A percentile compares a stretch with the other conserved stretches of the same genome.
phyloP scores from a whole-genome alignment of 2,888 invertebrate species.

The Clistopyga incitator region DNA sequence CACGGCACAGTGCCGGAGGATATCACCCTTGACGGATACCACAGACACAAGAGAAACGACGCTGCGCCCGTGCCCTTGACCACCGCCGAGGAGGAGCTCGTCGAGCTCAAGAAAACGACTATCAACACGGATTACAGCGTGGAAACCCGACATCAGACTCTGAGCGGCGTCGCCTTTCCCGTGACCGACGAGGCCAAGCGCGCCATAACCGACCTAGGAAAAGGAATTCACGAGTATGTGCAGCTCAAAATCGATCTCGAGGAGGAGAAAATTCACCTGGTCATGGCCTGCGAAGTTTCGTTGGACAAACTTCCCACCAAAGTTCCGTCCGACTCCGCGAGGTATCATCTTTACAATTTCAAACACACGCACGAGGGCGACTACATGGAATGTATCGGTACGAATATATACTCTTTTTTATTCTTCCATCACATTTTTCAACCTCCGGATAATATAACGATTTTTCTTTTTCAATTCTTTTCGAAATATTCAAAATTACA shows the following conservation, averaged over 20 bases:
- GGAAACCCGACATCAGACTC: slow-evolving; percentile 94
- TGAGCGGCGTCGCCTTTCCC: slow-evolving; percentile 96
- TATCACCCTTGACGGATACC: slow-evolving; percentile 92
- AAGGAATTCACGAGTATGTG: slow-evolving; percentile 93
- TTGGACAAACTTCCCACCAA: slow-evolving; percentile 90
- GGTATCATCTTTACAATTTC: slow-evolving; percentile 96
- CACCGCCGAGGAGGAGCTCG: slow-evolving; percentile 93
- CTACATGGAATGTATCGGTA: slow-evolving; percentile 93
- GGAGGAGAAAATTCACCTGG: slow-evolving; percentile 94
- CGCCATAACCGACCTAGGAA: slow-evolving; percentile 90
- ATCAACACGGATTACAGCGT: slow-evolving; percentile 91
- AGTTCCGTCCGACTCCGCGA: slow-evolving; percentile 93
- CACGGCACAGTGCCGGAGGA: slow-evolving; percentile 95
- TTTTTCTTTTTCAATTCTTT: no score
- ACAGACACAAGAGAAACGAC: slow-evolving; percentile 90
- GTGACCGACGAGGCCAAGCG: slow-evolving; percentile 92
- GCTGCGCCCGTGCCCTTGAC: slow-evolving; percentile 96
- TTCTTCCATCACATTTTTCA: no score
- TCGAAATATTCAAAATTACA: no score
- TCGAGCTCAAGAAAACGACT: slow-evolving; percentile 89
- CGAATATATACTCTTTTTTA: slow-evolving; percentile 68
- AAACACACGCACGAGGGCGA: slow-evolving; percentile 97
- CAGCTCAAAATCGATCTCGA: slow-evolving; percentile 95
- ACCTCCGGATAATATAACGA: no score
- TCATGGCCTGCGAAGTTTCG: slow-evolving; percentile 88